Evolutionary conservation across 2,888 invertebrate genomes (phyloP).

Genomic region (Melanotus villosus): DNA sequence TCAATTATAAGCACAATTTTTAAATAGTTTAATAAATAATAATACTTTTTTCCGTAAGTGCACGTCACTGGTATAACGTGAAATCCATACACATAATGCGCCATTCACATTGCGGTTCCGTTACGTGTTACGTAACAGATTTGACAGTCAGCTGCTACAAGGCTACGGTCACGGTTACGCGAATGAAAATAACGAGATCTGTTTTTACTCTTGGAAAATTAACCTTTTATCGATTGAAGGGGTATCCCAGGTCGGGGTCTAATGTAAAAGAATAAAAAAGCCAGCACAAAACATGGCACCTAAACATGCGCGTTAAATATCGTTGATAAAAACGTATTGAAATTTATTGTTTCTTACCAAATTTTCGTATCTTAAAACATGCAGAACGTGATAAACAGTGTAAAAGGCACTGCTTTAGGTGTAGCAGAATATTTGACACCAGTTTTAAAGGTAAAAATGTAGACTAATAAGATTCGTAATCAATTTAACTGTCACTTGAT

Average conservation of each 20-base stretch:
- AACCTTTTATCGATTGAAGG: neutral
- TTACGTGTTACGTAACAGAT: neutral
- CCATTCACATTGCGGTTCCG: neutral
- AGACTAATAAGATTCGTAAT: too few relatives aligned
- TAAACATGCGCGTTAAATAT: neutral
- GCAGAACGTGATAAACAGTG: conserved; percentile 96
- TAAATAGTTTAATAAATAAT: too few relatives aligned
- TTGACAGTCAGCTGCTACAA: conserved; percentile 6
- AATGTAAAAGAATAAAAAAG: neutral
- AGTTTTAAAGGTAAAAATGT: conserved; percentile 93
- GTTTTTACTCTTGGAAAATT: too few relatives aligned
- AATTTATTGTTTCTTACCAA: neutral
- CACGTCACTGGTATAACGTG: neutral
- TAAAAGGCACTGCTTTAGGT: conserved; percentile 95
- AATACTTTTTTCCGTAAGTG: too few relatives aligned
- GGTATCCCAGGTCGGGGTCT: conserved; percentile 6
- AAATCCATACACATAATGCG: too few relatives aligned
- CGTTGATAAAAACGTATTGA: neutral
- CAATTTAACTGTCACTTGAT: neutral
- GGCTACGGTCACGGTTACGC: too few relatives aligned
- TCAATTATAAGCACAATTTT: too few relatives aligned
- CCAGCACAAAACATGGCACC: neutral
- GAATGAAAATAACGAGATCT: too few relatives aligned
- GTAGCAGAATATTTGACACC: conserved; percentile 98
- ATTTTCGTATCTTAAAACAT: conserved; percentile 70